Evolutionary conservation across 2,113 vertebrate species (phyloP).

Genomic region (Strix uralensis): DNA sequence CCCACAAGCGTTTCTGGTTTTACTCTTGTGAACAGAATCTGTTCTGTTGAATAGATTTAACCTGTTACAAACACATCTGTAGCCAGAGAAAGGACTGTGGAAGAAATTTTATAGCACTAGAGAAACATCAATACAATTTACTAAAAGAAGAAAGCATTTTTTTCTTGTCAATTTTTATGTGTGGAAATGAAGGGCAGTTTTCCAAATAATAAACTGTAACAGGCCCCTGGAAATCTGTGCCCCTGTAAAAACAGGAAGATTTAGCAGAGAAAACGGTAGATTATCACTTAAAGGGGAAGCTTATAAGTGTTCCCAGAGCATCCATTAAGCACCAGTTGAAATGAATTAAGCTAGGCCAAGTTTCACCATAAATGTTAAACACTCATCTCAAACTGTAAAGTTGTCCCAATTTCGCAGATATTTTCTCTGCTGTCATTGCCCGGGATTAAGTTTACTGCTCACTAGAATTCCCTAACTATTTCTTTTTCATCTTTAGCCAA

Average conservation of each 20-base stretch:
- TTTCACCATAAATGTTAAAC: neutral
- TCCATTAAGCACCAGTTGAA: neutral
- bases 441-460: neutral
- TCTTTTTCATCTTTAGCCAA: constrained; percentile 3
- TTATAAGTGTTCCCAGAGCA: neutral
- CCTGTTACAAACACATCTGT: neutral
- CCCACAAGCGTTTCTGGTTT: neutral
- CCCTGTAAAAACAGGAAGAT: neutral
- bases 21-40: neutral
- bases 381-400: neutral
- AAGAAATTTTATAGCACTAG: neutral
- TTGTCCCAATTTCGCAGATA: neutral
- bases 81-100: neutral
- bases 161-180: neutral
- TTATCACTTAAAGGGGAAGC: neutral
- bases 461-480: neutral
- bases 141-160: neutral
- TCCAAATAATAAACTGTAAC: neutral
- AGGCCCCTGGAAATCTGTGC: neutral
- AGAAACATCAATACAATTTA: neutral
- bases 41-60: neutral
- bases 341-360: neutral
- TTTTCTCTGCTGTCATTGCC: neutral
- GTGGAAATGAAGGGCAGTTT: neutral
- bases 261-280: neutral